These are phyloP conservation scores for Polydrusus cervinus DNA, from an alignment of 2,888 invertebrate genomes.

Conservation along the genomic window DNA sequence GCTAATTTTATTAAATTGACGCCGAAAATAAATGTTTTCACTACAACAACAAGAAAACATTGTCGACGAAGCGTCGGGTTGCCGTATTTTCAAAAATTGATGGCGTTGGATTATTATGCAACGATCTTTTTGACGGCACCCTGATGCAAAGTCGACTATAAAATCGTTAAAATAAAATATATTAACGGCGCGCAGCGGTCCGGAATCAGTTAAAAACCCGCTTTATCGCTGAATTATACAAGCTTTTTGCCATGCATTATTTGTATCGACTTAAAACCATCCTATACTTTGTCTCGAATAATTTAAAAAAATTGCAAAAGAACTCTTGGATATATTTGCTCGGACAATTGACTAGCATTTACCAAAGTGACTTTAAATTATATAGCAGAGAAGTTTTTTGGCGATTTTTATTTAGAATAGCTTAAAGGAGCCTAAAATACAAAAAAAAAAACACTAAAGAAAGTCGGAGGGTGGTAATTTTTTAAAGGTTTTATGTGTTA, in stretches of 20 bases:
- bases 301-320: neutral
- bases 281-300: too few species aligned
- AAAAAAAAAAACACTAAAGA: neutral
- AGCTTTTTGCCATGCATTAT: too few species aligned
- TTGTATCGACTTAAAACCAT: too few species aligned
- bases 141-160: slow-evolving; percentile 1
- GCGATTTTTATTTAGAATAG: neutral
- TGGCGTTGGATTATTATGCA: neutral
- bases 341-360: slow-evolving; percentile 28
- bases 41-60: neutral
- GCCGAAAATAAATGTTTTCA: neutral
- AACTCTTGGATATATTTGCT: neutral
- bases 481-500: slow-evolving; percentile 1
- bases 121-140: neutral
- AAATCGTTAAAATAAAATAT: too few species aligned
- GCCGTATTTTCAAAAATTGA: neutral
- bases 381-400: neutral
- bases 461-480: neutral
- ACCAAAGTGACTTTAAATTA: slow-evolving; percentile 24
- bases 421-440: slow-evolving; percentile 13
- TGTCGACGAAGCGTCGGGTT: neutral
- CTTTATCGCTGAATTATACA: too few species aligned
- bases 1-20: neutral
- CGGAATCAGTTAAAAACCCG: too few species aligned
- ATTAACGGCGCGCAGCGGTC: too few species aligned